Percentiles rank a stretch among this genome's conserved stretches.
Evolutionary conservation across 2,113 vertebrate species (phyloP).

Genomic region (Takifugu flavidus): DNA sequence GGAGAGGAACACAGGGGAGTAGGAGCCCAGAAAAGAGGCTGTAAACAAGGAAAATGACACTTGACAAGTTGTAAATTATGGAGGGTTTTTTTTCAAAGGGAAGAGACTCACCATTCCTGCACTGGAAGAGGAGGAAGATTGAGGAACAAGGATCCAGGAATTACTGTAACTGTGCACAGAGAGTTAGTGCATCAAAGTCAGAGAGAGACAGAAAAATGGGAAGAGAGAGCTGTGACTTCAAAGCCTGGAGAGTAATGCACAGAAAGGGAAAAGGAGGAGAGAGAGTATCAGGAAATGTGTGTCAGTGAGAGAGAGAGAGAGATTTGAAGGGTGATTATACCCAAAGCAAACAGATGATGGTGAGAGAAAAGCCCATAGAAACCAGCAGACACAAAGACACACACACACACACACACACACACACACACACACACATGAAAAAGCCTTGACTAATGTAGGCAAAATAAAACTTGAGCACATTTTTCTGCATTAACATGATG

Average conservation of each 20-base stretch:
- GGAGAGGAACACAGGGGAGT: conserved; percentile 59
- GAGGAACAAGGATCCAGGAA: conserved; percentile 63
- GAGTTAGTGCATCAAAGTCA: conserved; percentile 76
- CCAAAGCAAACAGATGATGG: conserved; percentile 47
- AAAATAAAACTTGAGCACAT: too few relatives aligned
- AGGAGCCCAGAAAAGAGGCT: conserved; percentile 66
- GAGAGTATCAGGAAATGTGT: conserved; percentile 50
- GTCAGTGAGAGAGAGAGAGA: conserved; percentile 43
- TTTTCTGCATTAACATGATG: too few relatives aligned
- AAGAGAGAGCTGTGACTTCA: conserved; percentile 69
- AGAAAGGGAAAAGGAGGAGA: conserved; percentile 27
- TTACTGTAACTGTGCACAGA: conserved; percentile 75
- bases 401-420: conserved; percentile 38
- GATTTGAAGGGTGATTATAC: conserved; percentile 63
- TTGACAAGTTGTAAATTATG: conserved; percentile 81
- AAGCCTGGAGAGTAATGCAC: conserved; percentile 62
- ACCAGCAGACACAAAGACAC: conserved; percentile 39
- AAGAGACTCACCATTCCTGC: conserved; percentile 65
- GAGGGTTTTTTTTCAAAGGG: conserved; percentile 73
- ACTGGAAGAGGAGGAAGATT: conserved; percentile 63
- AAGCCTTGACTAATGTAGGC: too few relatives aligned
- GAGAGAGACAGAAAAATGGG: conserved; percentile 56
- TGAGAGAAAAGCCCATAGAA: conserved; percentile 25
- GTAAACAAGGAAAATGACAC: conserved; percentile 80
- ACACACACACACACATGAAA: too few relatives aligned